Conservation (phyloP, 2,113 vertebrate genomes). For the Romanogobio albipinnatus region DNA sequence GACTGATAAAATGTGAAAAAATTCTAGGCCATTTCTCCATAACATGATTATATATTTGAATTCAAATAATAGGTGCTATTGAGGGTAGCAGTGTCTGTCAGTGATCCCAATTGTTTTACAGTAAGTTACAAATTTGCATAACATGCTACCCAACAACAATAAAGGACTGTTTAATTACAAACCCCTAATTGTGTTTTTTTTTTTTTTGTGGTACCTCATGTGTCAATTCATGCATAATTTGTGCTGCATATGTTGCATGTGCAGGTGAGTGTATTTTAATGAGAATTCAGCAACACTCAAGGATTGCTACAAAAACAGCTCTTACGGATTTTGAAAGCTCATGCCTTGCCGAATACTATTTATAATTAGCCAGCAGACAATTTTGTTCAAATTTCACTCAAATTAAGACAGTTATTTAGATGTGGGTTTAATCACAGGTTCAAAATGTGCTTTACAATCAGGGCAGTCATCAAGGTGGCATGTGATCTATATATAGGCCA, state of each 20-base stretch:
- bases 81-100: neutral
- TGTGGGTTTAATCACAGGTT: neutral
- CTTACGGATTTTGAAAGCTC: neutral
- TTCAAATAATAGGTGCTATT: neutral
- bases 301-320: neutral
- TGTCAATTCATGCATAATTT: constrained; percentile 64
- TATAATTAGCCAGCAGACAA: neutral
- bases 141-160: constrained; percentile 20
- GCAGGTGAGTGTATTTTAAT: constrained; percentile 18
- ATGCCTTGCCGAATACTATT: neutral
- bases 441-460: neutral
- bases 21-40: neutral
- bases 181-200: constrained; percentile 41
- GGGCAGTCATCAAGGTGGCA: neutral
- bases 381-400: neutral
- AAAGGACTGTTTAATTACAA: constrained; percentile 53
- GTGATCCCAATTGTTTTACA: neutral
- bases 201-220: neutral
- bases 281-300: neutral
- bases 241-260: constrained; percentile 11
- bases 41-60: neutral
- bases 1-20: neutral
- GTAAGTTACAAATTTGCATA: neutral
- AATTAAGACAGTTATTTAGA: neutral
- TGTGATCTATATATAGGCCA: neutral